Conservation (phyloP, 1,140 invertebrate genomes). For the Mactra quadrangularis region DNA sequence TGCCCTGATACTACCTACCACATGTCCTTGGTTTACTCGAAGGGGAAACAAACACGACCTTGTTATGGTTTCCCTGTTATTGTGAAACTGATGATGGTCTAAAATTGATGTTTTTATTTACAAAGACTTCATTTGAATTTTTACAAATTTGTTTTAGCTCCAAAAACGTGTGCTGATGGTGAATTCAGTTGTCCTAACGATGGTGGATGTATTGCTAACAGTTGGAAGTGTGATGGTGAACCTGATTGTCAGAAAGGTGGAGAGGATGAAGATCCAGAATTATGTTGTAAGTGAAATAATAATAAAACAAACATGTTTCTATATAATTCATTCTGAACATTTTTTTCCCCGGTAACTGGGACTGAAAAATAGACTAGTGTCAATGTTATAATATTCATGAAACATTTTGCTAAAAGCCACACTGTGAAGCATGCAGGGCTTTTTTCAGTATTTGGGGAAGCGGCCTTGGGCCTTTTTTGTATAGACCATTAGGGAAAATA, state of each 20-base stretch:
- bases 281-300: not conserved
- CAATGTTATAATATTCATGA: not conserved
- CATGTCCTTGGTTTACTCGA: too few relatives aligned
- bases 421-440: not conserved
- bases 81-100: too few relatives aligned
- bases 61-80: too few relatives aligned
- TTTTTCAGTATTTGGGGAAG: too few relatives aligned
- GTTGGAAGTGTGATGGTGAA: constrained; percentile 50
- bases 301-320: not conserved
- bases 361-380: not conserved
- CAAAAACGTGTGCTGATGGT: constrained; percentile 39
- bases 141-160: too few relatives aligned
- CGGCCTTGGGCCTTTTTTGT: not conserved
- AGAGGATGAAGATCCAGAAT: constrained; percentile 36
- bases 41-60: too few relatives aligned
- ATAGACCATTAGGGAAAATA: too few relatives aligned
- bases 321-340: too few relatives aligned
- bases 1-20: too few relatives aligned
- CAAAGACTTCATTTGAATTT: too few relatives aligned
- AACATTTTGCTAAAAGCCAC: not conserved
- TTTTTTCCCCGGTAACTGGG: not conserved
- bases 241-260: constrained; percentile 41
- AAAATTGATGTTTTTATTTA: too few relatives aligned
- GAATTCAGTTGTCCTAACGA: constrained; percentile 25
- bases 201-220: constrained; percentile 19